These are phyloP conservation scores for Ectropis crepuscularia DNA, from an alignment of 2,888 invertebrate genomes.

Conservation along the genomic window DNA sequence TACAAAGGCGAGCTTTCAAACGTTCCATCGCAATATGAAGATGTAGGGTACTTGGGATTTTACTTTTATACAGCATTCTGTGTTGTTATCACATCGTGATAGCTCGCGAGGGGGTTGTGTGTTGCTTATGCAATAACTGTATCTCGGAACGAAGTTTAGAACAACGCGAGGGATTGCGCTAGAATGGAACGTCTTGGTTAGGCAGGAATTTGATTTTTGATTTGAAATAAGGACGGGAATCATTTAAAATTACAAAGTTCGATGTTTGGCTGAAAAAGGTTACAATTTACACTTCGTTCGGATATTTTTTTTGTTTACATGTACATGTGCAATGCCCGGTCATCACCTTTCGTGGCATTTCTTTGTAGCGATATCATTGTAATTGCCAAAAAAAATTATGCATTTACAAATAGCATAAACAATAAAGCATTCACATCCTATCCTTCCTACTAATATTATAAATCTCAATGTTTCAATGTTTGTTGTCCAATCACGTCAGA, in stretches of 20 bases:
- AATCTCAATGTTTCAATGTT: too few species aligned
- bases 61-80: slow-evolving; percentile 22
- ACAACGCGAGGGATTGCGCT: not conserved
- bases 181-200: not conserved
- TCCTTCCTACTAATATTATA: too few species aligned
- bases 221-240: not conserved
- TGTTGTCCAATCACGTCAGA: not conserved
- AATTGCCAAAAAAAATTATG: too few species aligned
- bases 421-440: too few species aligned
- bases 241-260: not conserved
- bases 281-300: too few species aligned
- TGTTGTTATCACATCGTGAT: slow-evolving; percentile 24
- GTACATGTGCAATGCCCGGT: too few species aligned
- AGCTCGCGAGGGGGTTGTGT: slow-evolving; percentile 9
- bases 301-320: too few species aligned
- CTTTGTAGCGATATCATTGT: too few species aligned
- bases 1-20: slow-evolving; percentile 55
- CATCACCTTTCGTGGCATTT: too few species aligned
- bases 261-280: too few species aligned
- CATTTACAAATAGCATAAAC: too few species aligned
- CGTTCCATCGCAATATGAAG: slow-evolving; percentile 36
- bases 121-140: slow-evolving; percentile 20
- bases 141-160: not conserved
- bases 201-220: not conserved
- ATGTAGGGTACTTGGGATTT: slow-evolving; percentile 30